These are phyloP conservation scores for Neomorphus geoffroyi DNA, from an alignment of 2,797 vertebrate genomes.

Conservation along the genomic window DNA sequence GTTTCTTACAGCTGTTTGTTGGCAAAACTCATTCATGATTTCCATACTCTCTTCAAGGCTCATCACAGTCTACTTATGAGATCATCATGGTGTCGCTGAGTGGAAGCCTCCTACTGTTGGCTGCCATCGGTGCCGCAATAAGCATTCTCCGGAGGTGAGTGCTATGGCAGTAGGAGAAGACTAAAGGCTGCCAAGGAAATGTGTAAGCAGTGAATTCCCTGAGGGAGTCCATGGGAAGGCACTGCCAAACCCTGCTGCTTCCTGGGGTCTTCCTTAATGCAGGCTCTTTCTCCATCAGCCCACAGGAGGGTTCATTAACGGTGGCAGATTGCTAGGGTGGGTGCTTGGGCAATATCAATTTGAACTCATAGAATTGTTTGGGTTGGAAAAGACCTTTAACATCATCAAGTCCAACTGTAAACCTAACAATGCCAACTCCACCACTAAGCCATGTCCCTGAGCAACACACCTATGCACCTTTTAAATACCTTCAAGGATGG, in stretches of 20 bases:
- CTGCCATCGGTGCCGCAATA: not conserved
- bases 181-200: not conserved
- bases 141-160: slow-evolving; percentile 37
- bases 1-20: not conserved
- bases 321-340: not conserved
- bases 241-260: not conserved
- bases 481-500: not conserved
- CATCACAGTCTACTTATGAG: not conserved
- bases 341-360: not conserved
- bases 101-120: slow-evolving; percentile 56
- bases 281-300: not conserved
- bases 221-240: not conserved
- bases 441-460: not conserved
- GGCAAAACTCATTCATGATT: not conserved
- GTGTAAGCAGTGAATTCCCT: not conserved
- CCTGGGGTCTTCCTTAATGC: not conserved
- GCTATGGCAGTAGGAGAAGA: not conserved
- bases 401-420: not conserved
- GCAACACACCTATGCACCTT: not conserved
- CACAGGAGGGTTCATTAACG: accelerated
- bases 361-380: not conserved
- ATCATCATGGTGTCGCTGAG: slow-evolving; percentile 63
- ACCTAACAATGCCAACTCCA: not conserved
- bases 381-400: not conserved
- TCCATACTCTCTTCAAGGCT: not conserved